Evolutionary conservation across 2,888 invertebrate species (phyloP).

Genomic region (Xestia ashworthii): DNA sequence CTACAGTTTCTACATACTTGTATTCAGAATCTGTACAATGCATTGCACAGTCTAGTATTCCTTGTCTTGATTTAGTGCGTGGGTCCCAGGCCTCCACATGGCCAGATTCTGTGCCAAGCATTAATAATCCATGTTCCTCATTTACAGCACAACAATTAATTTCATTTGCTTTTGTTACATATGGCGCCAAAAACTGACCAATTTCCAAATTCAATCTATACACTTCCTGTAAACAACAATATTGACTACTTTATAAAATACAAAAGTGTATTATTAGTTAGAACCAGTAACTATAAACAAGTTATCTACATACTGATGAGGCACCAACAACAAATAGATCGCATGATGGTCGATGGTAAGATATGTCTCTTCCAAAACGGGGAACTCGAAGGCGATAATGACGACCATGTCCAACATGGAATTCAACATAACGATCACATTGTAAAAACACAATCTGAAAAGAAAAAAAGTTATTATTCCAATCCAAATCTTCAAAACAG

Average conservation of each 20-base stretch:
- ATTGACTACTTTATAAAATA: constrained; percentile 2
- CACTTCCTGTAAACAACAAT: constrained; percentile 92
- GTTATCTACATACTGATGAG: constrained; percentile 91
- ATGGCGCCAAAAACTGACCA: constrained; percentile 97
- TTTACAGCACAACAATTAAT: constrained; percentile 97
- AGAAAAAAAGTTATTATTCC: constrained; percentile 16
- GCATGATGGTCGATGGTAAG: constrained; percentile 96
- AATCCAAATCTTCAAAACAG: not conserved
- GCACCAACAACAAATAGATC: constrained; percentile 98
- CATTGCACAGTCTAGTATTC: constrained; percentile 95
- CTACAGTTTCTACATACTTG: constrained; percentile 72
- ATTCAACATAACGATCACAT: constrained; percentile 96
- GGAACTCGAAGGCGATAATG: constrained; percentile 98
- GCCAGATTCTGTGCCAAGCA: constrained; percentile 97
- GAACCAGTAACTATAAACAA: constrained; percentile 8
- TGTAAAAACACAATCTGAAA: constrained; percentile 97
- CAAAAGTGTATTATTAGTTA: not conserved
- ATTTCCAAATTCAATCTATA: constrained; percentile 98
- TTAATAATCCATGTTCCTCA: constrained; percentile 96
- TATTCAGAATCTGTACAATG: constrained; percentile 90
- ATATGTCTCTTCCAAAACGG: constrained; percentile 98
- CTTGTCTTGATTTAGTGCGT: constrained; percentile 94
- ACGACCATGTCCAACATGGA: constrained; percentile 98
- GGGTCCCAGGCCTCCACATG: constrained; percentile 99
- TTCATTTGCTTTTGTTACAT: constrained; percentile 93